Conservation (phyloP, 1,140 invertebrate genomes). For the Cydia fagiglandana region DNA sequence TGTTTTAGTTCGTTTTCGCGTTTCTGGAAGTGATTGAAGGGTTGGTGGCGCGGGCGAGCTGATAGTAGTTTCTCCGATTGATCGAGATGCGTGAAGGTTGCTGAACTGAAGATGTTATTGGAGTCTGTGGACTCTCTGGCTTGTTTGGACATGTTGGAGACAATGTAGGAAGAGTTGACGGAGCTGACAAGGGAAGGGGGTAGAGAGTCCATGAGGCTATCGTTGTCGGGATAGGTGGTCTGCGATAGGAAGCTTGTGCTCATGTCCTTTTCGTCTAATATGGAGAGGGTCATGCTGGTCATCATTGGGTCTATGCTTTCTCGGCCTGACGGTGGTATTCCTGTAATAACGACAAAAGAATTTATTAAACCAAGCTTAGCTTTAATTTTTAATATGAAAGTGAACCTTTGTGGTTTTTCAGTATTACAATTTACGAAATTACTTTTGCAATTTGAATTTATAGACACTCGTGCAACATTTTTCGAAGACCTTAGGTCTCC, state of each 20-base stretch:
- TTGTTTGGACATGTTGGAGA: conserved; percentile 59
- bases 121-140: conserved; percentile 63
- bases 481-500: too few species aligned
- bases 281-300: conserved; percentile 76
- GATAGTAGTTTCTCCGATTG: conserved; percentile 67
- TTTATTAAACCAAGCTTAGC: too few species aligned
- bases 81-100: conserved; percentile 74
- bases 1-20: conserved; percentile 57
- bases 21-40: conserved; percentile 67
- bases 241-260: conserved; percentile 77
- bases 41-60: conserved; percentile 57
- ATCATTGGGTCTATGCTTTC: conserved; percentile 73
- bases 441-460: too few species aligned
- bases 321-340: conserved; percentile 56
- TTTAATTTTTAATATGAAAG: too few species aligned
- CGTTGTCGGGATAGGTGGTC: conserved; percentile 73
- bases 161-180: conserved; percentile 70
- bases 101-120: conserved; percentile 75
- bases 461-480: too few species aligned
- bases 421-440: too few species aligned
- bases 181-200: conserved; percentile 72
- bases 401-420: too few species aligned
- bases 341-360: conserved; percentile 43
- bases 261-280: conserved; percentile 78
- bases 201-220: conserved; percentile 72